Percentiles rank a stretch among this genome's conserved stretches.
phyloP scores from a whole-genome alignment of 2,888 invertebrate species.

The Drosophila villosipedis region DNA sequence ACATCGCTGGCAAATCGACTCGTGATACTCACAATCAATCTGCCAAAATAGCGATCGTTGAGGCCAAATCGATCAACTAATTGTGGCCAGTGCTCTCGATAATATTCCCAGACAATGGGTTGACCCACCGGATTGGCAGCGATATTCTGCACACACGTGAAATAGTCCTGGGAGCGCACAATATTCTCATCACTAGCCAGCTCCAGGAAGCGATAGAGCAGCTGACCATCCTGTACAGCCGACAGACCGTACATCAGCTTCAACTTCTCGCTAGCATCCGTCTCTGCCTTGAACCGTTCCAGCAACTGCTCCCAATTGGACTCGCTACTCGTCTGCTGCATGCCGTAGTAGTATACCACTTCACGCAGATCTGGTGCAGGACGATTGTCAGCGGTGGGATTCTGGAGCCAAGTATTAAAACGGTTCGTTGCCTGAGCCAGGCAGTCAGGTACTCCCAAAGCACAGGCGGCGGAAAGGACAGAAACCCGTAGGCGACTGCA shows the following conservation, averaged over 20 bases:
- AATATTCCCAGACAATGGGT: slow-evolving; percentile 92
- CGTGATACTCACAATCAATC: slow-evolving; percentile 89
- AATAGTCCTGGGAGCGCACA: slow-evolving; percentile 93
- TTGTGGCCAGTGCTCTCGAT: slow-evolving; percentile 90
- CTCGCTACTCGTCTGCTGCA: slow-evolving; percentile 87
- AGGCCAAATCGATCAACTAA: slow-evolving; percentile 91
- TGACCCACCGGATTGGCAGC: slow-evolving; percentile 90
- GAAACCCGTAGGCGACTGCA: slow-evolving; percentile 88
- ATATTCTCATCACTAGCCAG: slow-evolving; percentile 90
- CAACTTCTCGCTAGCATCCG: slow-evolving; percentile 91
- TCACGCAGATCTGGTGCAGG: slow-evolving; percentile 88
- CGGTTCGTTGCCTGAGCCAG: slow-evolving; percentile 86
- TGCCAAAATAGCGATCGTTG: slow-evolving; percentile 92
- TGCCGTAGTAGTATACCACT: slow-evolving; percentile 90
- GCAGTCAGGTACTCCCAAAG: slow-evolving; percentile 88
- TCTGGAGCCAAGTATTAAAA: slow-evolving; percentile 88
- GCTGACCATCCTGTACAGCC: slow-evolving; percentile 87
- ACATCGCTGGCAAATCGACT: slow-evolving; percentile 88
- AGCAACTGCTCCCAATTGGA: slow-evolving; percentile 91
- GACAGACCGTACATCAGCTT: slow-evolving; percentile 91
- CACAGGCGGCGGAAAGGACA: slow-evolving; percentile 88
- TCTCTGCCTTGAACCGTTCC: slow-evolving; percentile 89
- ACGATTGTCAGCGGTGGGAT: slow-evolving; percentile 71
- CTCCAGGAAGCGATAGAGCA: slow-evolving; percentile 89
- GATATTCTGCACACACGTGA: slow-evolving; percentile 89